Evolutionary conservation across 2,888 invertebrate genomes (phyloP), one percentile per base, ranked within the genome.

Genomic region (Acronicta aceris): DNA sequence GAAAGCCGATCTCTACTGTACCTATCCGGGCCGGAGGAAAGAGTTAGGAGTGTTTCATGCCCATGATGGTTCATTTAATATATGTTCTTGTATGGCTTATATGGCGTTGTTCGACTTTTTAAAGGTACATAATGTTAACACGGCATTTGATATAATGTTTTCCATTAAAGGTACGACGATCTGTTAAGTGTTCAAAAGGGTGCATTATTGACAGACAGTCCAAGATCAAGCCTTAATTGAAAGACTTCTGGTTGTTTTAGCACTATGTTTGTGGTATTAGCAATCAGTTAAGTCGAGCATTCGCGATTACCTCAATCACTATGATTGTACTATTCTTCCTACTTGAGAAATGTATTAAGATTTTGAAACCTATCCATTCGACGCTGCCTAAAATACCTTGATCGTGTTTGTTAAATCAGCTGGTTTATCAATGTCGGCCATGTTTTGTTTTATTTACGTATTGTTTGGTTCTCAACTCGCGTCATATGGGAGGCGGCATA

Each of bases 401-500:
- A 30, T 2, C 30, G 9, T 9, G 1, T 30, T 30, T 30, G 1
- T 30, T 3, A 9, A 30, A 55, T 46, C 33, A 56, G 52, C 33
- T 56, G 49, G 42, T 51, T 41, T 59, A 59, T 48, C 30, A 46
- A 15, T 40, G 40, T 33, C 30, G 42, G n/a, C 15, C 12, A 17
- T 50, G 42, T 59, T 71, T 65, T 71, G 46, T 66, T 61, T 55
- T 62, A 61, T 67, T 61, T 59, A 41, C 21, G 50, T 47, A 52
- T 40, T 42, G 16, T 52, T 52, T 33, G 42, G 15, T n/a, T 46
- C 43, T 58, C 66, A 63, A 71, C 77, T 43, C 43, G 59, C 66
- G 65, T 69, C 77, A 77, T 73, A 66, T 78, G 77, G 78, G 15
- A 66, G 53, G 61, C 59, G 68, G 58, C 62, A 46, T 41, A 58